Evolutionary conservation across 2,888 invertebrate genomes (phyloP).

Genomic region (Copidosoma aretas): DNA sequence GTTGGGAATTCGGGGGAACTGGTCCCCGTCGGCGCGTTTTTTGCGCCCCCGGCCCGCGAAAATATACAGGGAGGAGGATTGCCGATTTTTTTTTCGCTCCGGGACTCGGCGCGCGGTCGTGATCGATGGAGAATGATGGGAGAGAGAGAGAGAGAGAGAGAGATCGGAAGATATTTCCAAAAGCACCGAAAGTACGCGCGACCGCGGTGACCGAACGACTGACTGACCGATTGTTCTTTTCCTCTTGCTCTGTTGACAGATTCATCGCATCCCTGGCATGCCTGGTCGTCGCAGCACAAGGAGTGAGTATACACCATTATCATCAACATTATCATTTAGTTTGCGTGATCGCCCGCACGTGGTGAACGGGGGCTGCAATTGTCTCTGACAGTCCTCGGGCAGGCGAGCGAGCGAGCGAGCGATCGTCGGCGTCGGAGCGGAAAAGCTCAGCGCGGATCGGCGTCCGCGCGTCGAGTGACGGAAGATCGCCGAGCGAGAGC

Average conservation of each 20-base stretch:
- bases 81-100: no score
- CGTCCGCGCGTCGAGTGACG: slow-evolving; percentile 28
- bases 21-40: no score
- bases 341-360: neutral
- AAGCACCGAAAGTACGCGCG: neutral
- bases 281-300: slow-evolving; percentile 62
- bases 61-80: no score
- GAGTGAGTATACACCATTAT: slow-evolving; percentile 63
- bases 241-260: slow-evolving; percentile 59
- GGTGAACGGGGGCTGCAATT: neutral
- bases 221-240: neutral
- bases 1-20: no score
- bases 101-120: no score
- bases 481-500: slow-evolving; percentile 1
- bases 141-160: no score
- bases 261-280: slow-evolving; percentile 64
- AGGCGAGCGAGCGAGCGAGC: neutral
- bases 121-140: no score
- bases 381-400: neutral
- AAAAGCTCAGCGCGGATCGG: slow-evolving; percentile 16
- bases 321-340: no score
- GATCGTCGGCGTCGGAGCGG: no score
- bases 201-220: neutral
- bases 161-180: no score
- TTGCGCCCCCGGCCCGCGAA: no score